Percentiles rank a stretch among this genome's conserved stretches.
Evolutionary conservation across 2,888 invertebrate genomes (phyloP).

Genomic region (Drosophila crucigera): DNA sequence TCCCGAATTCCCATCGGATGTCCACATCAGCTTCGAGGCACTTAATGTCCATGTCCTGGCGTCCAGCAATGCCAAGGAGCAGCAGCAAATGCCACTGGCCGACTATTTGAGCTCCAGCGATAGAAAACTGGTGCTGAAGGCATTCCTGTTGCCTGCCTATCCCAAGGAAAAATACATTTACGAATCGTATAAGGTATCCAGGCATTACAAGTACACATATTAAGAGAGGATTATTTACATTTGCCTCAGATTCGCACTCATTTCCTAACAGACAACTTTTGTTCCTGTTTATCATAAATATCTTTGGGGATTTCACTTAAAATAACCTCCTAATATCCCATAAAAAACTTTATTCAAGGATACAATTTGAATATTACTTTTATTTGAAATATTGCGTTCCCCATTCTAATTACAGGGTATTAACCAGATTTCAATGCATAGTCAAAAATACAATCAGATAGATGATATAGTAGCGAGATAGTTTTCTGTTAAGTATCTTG

Average conservation of each 20-base stretch:
- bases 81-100: conserved; percentile 86
- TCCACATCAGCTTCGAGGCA: conserved; percentile 87
- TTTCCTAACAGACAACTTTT: not conserved
- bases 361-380: not conserved
- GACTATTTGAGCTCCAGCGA: conserved; percentile 88
- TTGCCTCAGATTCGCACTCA: not conserved
- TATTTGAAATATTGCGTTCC: not conserved
- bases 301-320: not conserved
- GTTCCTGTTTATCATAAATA: not conserved
- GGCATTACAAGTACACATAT: not conserved
- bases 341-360: no score
- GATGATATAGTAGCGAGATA: not conserved
- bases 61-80: conserved; percentile 77
- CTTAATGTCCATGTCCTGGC: conserved; percentile 71
- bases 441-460: not conserved
- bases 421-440: not conserved
- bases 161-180: conserved; percentile 86
- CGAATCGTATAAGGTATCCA: conserved; percentile 89
- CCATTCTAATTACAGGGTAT: not conserved
- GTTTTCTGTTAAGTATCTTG: not conserved
- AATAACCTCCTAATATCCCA: not conserved
- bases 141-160: conserved; percentile 87
- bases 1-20: conserved; percentile 90
- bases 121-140: conserved; percentile 87
- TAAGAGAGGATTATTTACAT: not conserved